Evolutionary conservation across 2,888 invertebrate genomes (phyloP).

Genomic region (Hypercompe scribonia): DNA sequence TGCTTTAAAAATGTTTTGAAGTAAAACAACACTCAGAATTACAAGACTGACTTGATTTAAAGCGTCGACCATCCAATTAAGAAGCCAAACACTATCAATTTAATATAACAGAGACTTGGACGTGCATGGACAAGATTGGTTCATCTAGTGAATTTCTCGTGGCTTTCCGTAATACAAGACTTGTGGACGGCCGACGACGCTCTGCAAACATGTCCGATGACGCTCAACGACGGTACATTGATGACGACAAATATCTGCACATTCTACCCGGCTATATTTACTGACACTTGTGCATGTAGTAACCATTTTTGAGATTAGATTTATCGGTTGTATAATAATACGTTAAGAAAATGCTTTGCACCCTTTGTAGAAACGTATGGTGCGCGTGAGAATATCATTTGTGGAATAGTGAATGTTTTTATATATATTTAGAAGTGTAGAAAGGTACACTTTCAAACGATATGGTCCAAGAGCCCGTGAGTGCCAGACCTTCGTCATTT

Average conservation of each 20-base stretch:
- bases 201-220: slow-evolving; percentile 68
- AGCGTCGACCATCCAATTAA: slow-evolving; percentile 67
- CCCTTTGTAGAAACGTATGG: no score
- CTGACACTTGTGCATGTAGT: slow-evolving; percentile 26
- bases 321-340: neutral
- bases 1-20: slow-evolving; percentile 1
- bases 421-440: no score
- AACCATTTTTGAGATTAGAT: neutral
- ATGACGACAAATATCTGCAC: slow-evolving; percentile 67
- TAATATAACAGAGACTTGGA: slow-evolving; percentile 77
- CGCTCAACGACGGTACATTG: slow-evolving; percentile 65
- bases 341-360: neutral
- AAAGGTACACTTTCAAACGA: no score
- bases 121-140: slow-evolving; percentile 61
- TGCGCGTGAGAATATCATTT: no score
- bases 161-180: slow-evolving; percentile 69
- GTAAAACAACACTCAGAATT: slow-evolving; percentile 2
- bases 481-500: no score
- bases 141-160: slow-evolving; percentile 76
- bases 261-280: slow-evolving; percentile 34
- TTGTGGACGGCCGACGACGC: slow-evolving; percentile 56
- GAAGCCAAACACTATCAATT: slow-evolving; percentile 76
- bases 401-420: no score
- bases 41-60: slow-evolving; percentile 42
- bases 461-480: no score